These are phyloP conservation scores for Sakesphorus luctuosus DNA, from an alignment of 2,113 vertebrate species.

Conservation along the genomic window DNA sequence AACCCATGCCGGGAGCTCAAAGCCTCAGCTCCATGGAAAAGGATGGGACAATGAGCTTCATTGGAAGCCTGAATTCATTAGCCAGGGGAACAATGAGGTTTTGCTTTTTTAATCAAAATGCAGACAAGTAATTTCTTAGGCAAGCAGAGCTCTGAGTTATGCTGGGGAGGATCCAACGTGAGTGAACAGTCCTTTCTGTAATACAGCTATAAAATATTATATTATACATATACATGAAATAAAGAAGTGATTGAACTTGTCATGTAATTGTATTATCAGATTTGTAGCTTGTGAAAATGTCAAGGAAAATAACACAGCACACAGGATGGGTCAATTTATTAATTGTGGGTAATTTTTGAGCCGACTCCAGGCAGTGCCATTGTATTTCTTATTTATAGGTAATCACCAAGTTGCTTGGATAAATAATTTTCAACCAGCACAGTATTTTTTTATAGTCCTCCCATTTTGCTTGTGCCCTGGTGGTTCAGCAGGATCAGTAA, in stretches of 20 bases:
- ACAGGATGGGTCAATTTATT: conserved; percentile 50
- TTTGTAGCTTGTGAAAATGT: conserved; percentile 57
- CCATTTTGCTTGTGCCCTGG: neutral
- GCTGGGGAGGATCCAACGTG: conserved; percentile 14
- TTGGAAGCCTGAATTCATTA: conserved; percentile 67
- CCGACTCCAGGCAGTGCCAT: neutral
- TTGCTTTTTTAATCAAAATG: conserved; percentile 71
- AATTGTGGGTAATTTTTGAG: conserved; percentile 56
- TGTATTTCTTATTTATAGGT: conserved; percentile 37
- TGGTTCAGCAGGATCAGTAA: neutral
- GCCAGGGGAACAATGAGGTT: conserved; percentile 51
- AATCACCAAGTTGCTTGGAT: neutral
- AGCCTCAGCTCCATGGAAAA: conserved; percentile 37
- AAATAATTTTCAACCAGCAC: neutral
- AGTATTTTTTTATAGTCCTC: neutral
- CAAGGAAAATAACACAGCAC: conserved; percentile 28
- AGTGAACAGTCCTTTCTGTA: conserved; percentile 53
- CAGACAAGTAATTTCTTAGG: conserved; percentile 70
- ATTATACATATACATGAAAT: conserved; percentile 52
- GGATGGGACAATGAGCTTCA: conserved; percentile 61
- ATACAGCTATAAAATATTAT: conserved; percentile 63
- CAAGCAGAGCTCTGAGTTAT: conserved; percentile 67
- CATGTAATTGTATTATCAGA: conserved; percentile 53
- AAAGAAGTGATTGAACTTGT: conserved; percentile 60
- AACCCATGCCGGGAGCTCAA: conserved; percentile 44